Evolutionary conservation across 1,140 invertebrate genomes (phyloP).

Genomic region (Caenorhabditis remanei): DNA sequence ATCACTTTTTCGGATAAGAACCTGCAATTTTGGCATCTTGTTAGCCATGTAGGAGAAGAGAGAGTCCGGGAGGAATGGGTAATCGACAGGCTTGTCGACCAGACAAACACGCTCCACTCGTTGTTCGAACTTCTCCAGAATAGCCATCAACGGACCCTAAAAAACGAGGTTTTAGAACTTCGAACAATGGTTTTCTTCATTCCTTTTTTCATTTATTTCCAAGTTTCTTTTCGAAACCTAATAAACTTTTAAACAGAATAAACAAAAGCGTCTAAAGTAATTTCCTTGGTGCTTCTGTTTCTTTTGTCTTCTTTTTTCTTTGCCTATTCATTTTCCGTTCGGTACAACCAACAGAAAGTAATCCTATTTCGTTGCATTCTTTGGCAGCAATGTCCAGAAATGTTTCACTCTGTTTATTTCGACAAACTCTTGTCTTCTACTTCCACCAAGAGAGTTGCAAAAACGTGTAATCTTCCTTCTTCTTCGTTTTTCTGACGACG

Average conservation of each 20-base stretch:
- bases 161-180: conserved; percentile 38
- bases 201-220: neutral
- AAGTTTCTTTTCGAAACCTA: neutral
- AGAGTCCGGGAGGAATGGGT: conserved; percentile 75
- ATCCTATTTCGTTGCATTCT: neutral
- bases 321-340: conserved; percentile 30
- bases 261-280: neutral
- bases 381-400: neutral
- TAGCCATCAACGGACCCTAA: conserved; percentile 65
- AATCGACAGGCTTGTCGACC: conserved; percentile 75
- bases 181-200: neutral
- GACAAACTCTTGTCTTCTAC: neutral
- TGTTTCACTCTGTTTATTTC: conserved; percentile 19
- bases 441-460: neutral
- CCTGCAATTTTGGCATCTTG: conserved; percentile 73
- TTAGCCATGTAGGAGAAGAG: conserved; percentile 75
- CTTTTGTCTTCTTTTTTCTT: neutral
- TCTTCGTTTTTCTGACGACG: neutral
- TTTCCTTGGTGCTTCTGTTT: neutral
- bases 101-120: conserved; percentile 70
- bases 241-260: neutral
- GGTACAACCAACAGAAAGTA: neutral
- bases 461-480: conserved; percentile 7
- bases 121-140: conserved; percentile 67
- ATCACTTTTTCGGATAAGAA: conserved; percentile 40